These are phyloP conservation scores for Cydia strobilella DNA, from an alignment of 1,140 invertebrate genomes.

Conservation along the genomic window DNA sequence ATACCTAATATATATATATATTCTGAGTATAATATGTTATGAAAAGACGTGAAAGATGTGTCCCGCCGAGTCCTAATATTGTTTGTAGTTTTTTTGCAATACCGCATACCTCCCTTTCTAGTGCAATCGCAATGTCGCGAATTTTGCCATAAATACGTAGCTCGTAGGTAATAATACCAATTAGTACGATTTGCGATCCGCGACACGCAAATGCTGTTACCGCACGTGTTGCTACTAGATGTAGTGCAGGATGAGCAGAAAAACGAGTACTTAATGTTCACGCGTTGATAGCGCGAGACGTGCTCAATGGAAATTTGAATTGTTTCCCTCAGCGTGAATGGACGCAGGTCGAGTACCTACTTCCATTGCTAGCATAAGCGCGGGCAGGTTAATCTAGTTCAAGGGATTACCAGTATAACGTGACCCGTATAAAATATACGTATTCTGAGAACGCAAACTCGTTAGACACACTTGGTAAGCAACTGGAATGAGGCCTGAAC, in stretches of 20 bases:
- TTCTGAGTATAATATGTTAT: no score
- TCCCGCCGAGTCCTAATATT: no score
- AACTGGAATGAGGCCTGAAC: background rate
- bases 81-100: no score
- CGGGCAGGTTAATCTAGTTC: background rate
- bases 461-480: background rate
- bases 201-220: background rate
- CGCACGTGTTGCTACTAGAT: background rate
- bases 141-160: background rate
- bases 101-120: background rate
- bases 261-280: background rate
- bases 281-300: background rate
- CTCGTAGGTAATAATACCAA: background rate
- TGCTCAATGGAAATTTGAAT: conserved; percentile 11
- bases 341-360: background rate
- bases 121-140: background rate
- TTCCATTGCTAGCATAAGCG: background rate
- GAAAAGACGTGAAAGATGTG: no score
- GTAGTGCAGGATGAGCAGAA: background rate
- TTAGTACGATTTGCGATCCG: background rate
- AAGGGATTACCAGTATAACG: background rate
- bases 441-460: background rate
- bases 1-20: no score
- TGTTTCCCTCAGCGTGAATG: background rate
- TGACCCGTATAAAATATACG: background rate